A percentile compares a stretch with the other conserved stretches of the same genome.
phyloP scores from a whole-genome alignment of 1,140 invertebrate genomes.

The Drosophila azteca region DNA sequence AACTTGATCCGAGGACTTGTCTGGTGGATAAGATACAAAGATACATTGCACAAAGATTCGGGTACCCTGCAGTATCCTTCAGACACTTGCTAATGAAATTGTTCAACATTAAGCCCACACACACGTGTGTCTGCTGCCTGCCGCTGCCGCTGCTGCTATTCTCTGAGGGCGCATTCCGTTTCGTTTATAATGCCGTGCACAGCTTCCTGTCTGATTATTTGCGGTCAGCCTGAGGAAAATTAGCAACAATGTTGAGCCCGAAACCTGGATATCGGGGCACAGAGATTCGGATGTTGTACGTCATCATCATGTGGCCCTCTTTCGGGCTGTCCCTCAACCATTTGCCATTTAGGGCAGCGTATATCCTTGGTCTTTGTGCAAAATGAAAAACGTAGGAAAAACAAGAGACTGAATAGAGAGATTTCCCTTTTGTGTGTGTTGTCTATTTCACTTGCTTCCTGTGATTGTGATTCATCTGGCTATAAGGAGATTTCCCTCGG shows the following conservation, averaged over 20 bases:
- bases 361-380: slow-evolving; percentile 69
- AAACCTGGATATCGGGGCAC: slow-evolving; percentile 15
- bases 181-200: slow-evolving; percentile 1
- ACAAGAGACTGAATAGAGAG: slow-evolving; percentile 32
- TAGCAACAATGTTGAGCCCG: slow-evolving; percentile 68
- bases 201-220: slow-evolving; percentile 78
- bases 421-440: slow-evolving; percentile 41
- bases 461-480: slow-evolving; percentile 57
- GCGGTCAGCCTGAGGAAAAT: slow-evolving; percentile 68
- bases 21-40: slow-evolving; percentile 5
- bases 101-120: slow-evolving; percentile 51
- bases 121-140: background rate
- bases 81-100: slow-evolving; percentile 67
- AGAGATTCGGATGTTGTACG: slow-evolving; percentile 55
- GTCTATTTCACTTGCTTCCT: slow-evolving; percentile 62
- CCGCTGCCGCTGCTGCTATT: slow-evolving; percentile 28
- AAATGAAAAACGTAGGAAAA: slow-evolving; percentile 7
- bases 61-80: slow-evolving; percentile 9
- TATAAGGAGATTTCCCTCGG: slow-evolving; percentile 73
- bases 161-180: slow-evolving; percentile 21
- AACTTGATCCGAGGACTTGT: slow-evolving; percentile 6
- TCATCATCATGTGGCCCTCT: slow-evolving; percentile 47
- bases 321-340: slow-evolving; percentile 18
- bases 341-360: slow-evolving; percentile 60
- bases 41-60: slow-evolving; percentile 1